Base-by-base conservation (phyloP, 2,113 vertebrate genomes). In the Xiphorhynchus elegans region DNA sequence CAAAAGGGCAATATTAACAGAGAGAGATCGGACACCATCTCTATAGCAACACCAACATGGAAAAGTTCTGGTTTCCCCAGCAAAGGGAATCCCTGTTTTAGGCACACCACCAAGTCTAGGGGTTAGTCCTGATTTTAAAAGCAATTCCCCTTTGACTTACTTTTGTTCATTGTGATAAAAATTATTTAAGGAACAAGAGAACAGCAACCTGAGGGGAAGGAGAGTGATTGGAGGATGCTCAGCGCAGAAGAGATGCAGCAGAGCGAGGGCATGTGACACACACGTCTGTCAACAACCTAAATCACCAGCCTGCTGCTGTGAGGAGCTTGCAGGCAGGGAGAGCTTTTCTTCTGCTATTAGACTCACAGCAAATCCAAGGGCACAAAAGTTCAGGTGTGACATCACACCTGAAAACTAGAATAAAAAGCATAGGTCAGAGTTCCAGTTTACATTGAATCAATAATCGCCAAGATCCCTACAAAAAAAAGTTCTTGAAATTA, bases 41-140 rank as follows among this genome's bases (percentile, higher is more conserved):
- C 99, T 98, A 99, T 98, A 98, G 99, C 98, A 98, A 99, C 98
- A 94, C 63, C 91, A 95, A 53, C 84, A 25, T 23, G 2, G 93
- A 97, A 98, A 98, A 98, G 77, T 89, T 96, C 97, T 88, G 94
- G 98, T 67, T 46, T 95, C 96, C 89, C 90, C 94, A 93, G 89
- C 63, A 95, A 96, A 97, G 96, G 97, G 96, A 97, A 18, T 68
- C 78, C 80, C 90, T 96, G 66, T 28, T 44, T 46, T 14, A 90
- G 70, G 83, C 86, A 85, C 59, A 80, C 50, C 56, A 93, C 62
- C 79, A 95, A 92, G 62, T 35, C 64, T 52, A 81, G 62, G n/a
- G 25, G 77, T 42, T 85, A 79, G 63, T 46, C n/a, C 23, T 69
- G 75, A n/a, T 76, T 91, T 93, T 69, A 77, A 80, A 93, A 86